Base-by-base conservation (phyloP, 2,113 vertebrate genomes). In the Macrotus californicus region DNA sequence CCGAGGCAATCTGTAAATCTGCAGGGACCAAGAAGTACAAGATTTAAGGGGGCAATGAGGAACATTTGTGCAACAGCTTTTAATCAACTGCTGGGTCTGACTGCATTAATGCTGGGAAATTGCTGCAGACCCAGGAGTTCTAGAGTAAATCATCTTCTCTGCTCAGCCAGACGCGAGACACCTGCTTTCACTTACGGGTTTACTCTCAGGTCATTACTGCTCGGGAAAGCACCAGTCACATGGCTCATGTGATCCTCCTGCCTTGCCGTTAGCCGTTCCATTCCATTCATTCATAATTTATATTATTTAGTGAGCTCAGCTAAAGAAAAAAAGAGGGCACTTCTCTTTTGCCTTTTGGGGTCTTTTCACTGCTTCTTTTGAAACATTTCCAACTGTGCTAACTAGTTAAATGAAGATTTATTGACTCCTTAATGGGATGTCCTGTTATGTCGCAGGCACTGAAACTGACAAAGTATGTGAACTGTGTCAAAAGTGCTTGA, bases 131-230 rank as follows among this genome's bases (percentile, higher is more conserved):
- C 66, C 98, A 96, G 96, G 98, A 98, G 98, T 98, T 98, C 98
- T 93, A 94, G 97, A 96, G 97, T 97, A 97, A 98, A 98, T 98
- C 97, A 98, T 97, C 97, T 97, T 97, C 98, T 97, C 98, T 97
- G 98, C 98, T 98, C 98, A 93, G 97, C 95, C 97, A 98, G 98
- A 98, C 96, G 94, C 83, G 91, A 98, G 98, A 98, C 98, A 98
- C 98, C 98, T 98, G 98, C 98, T 98, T 98, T 98, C 98, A 98
- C 98, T 98, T 97, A 98, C 97, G 96, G 98, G 97, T 98, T 99
- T 98, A 98, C 99, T 99, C 99, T 97, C 97, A 97, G 98, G 98
- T 98, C 99, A 98, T 99, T 99, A 99, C 97, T 94, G 98, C 98
- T 98, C 98, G 92, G 91, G 52, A 98, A 97, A 98, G 96, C 97